These are phyloP conservation scores for Rhabdomys pumilio DNA, from an alignment of 2,797 vertebrate species.

Conservation along the genomic window DNA sequence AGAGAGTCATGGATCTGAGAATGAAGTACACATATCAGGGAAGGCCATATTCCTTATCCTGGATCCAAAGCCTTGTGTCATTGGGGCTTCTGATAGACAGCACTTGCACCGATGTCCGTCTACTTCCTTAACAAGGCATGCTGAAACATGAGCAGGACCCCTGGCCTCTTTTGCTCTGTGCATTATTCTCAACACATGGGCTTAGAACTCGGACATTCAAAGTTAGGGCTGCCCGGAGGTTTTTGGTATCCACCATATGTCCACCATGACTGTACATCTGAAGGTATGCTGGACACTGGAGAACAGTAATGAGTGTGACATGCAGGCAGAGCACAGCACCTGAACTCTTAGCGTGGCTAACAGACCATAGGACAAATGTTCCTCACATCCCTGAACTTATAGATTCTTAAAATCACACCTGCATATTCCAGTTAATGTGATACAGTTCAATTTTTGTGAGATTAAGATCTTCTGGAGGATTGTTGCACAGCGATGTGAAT, in stretches of 20 bases:
- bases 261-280: not conserved
- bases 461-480: not conserved
- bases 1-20: not conserved
- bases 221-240: not conserved
- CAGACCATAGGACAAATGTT: not conserved
- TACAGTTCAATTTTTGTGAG: slow-evolving; percentile 13
- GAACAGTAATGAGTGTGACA: not conserved
- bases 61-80: not conserved
- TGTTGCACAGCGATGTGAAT: not conserved
- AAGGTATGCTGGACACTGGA: not conserved
- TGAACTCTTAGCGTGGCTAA: not conserved
- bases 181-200: not conserved
- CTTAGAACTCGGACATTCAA: not conserved
- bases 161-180: not conserved
- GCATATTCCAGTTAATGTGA: not conserved
- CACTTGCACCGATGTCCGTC: not conserved
- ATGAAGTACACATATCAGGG: no score
- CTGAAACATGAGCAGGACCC: not conserved
- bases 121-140: not conserved
- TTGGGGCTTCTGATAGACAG: not conserved
- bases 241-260: not conserved
- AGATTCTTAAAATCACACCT: not conserved
- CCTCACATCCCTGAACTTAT: not conserved
- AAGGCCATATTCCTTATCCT: not conserved
- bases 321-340: not conserved